Percentiles rank a stretch among this genome's conserved stretches.
Conservation (phyloP, 2,888 invertebrate genomes). For the Hypena proboscidalis region DNA sequence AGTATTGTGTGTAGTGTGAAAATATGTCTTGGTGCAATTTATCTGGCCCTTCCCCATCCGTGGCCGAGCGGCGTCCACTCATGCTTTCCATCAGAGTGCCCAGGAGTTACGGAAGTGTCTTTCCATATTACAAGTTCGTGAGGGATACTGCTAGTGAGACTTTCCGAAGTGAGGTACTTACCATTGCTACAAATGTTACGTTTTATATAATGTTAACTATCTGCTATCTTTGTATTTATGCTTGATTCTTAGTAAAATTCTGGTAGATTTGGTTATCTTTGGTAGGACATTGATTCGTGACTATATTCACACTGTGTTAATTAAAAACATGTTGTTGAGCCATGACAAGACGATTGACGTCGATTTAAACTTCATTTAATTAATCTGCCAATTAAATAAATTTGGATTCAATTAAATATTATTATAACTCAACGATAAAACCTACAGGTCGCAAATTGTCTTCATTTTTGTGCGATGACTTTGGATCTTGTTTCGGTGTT, state of each 20-base stretch:
- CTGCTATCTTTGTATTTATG: no score
- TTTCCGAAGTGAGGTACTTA: constrained; percentile 63
- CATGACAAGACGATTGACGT: no score
- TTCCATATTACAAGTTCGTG: constrained; percentile 87
- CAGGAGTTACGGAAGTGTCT: constrained; percentile 86
- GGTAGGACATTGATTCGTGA: no score
- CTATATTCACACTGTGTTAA: no score
- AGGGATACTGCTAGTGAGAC: constrained; percentile 75
- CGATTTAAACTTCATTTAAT: no score
- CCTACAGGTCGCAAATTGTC: no score
- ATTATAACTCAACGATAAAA: no score
- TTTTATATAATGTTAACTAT: neutral
- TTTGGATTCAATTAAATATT: no score
- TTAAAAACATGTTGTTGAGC: no score
- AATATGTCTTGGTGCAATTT: constrained; percentile 57
- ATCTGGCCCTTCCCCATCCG: constrained; percentile 57
- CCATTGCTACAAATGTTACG: no score
- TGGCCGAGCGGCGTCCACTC: constrained; percentile 71
- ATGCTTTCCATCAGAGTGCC: constrained; percentile 73
- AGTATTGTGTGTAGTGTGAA: constrained; percentile 52
- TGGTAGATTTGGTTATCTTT: no score
- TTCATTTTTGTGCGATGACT: neutral
- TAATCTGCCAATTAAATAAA: neutral
- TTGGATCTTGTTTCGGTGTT: constrained; percentile 2
- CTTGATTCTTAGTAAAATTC: no score